Base-by-base conservation (phyloP, 2,797 vertebrate genomes). In the Luscinia megarhynchos region DNA sequence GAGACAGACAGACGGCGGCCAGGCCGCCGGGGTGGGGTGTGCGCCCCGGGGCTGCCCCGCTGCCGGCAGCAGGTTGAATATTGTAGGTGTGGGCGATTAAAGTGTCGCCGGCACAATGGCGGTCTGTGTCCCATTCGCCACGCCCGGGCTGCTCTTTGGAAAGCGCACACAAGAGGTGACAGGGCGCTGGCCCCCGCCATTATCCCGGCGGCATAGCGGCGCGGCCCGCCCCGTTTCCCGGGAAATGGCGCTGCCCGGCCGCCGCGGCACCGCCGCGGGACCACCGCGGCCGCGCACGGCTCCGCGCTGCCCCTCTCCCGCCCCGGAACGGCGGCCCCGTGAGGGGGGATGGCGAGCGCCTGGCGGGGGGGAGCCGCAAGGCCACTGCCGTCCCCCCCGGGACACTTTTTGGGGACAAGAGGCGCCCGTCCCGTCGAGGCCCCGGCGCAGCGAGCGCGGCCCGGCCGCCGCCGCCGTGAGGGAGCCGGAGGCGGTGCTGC, bases 11-110 rank as follows among this genome's bases (percentile, higher is more conserved):
- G 55, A 16, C 2, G 53, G 76, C 15, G 19, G 53, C 22, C 23
- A 58, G 84, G 64, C 76, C 84, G 95, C 95, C 95, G 98, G 98
- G 97, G 97, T 94, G 97, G 96, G 95, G 94, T 96, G 98, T 98
- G 98, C 98, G 98, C 97, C 98, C 98, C 97, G 97, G 97, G 98
- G 98, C 98, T 97, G 98, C 98, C 99, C 99, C 98, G 98, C 98
- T 98, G 98, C 99, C 98, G 98, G 99, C 99, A 99, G 99, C 99
- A 99, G 99, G 99, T 99, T 99, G 99, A 98, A 99, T 98, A 99
- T 99, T 99, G 99, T 99, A 99, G 98, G 98, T 98, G 98, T 98
- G 98, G 98, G 99, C 99, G 99, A 99, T 99, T 99, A 99, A 99
- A 99, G 98, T 99, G 99, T 99, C 99, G 98, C 98, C 24, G 93